Evolutionary conservation across 1,140 invertebrate genomes (phyloP).

Genomic region (Drosophila mayri): DNA sequence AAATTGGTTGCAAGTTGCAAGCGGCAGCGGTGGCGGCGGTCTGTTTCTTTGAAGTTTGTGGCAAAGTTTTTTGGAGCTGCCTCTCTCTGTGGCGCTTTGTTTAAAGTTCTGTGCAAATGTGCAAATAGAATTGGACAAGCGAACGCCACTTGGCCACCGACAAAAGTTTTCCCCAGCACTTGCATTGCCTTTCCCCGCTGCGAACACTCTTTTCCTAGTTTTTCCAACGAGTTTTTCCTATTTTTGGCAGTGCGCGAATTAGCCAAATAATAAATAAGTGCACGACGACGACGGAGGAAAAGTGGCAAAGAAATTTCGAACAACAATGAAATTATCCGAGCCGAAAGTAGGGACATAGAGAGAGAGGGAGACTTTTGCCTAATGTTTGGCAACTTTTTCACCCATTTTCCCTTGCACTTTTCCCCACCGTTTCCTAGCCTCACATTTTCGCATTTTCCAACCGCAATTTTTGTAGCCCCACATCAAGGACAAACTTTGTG

Average conservation of each 20-base stretch:
- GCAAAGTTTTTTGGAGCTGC: constrained; percentile 32
- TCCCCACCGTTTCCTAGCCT: neutral
- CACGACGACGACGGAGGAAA: constrained; percentile 64
- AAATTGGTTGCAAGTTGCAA: constrained; percentile 77
- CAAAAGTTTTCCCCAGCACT: constrained; percentile 60
- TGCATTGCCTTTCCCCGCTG: constrained; percentile 11
- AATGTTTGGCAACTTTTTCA: constrained; percentile 53
- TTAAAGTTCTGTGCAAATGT: constrained; percentile 77
- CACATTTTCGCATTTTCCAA: constrained; percentile 2
- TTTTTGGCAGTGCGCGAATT: constrained; percentile 79
- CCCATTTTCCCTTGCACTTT: neutral
- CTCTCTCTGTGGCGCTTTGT: constrained; percentile 63
- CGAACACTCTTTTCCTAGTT: constrained; percentile 13
- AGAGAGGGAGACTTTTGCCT: constrained; percentile 46
- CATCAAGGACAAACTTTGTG: constrained; percentile 48
- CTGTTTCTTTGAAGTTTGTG: constrained; percentile 36
- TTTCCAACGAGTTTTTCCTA: neutral
- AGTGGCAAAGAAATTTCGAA: constrained; percentile 70
- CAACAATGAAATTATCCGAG: constrained; percentile 78
- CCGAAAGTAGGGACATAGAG: constrained; percentile 4
- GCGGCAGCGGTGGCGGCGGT: neutral
- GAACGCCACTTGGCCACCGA: constrained; percentile 64
- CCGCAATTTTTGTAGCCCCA: constrained; percentile 33
- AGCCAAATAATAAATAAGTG: constrained; percentile 84
- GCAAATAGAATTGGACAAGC: constrained; percentile 74